Conservation (phyloP, 2,888 invertebrate genomes). For the Meloe dianella region DNA sequence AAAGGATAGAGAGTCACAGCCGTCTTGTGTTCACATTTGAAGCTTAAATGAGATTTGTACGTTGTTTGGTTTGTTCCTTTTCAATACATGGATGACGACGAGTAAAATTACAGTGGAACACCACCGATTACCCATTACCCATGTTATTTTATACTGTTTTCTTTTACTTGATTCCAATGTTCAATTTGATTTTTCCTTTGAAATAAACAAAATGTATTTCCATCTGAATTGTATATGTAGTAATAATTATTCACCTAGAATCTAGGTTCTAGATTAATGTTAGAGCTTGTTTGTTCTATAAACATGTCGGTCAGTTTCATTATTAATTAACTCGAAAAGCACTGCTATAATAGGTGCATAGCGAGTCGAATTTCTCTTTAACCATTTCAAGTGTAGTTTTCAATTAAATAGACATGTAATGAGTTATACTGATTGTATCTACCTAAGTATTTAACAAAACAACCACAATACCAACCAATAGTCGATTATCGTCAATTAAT, state of each 20-base stretch:
- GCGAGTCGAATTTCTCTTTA: slow-evolving; percentile 1
- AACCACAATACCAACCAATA: not conserved
- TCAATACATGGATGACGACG: slow-evolving; percentile 13
- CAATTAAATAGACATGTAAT: not conserved
- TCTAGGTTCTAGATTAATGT: slow-evolving; percentile 7
- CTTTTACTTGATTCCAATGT: not conserved
- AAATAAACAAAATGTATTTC: too few relatives aligned
- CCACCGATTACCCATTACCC: not conserved
- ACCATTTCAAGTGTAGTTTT: slow-evolving; percentile 7
- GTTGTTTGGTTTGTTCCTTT: slow-evolving; percentile 50
- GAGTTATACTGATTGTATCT: not conserved
- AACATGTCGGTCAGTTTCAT: slow-evolving; percentile 9
- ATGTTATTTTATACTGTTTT: slow-evolving; percentile 4
- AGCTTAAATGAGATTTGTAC: slow-evolving; percentile 52
- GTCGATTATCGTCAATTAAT: too few relatives aligned
- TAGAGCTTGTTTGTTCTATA: not conserved
- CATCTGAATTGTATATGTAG: not conserved
- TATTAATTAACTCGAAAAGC: slow-evolving; percentile 11
- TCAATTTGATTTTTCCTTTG: too few relatives aligned
- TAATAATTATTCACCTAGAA: not conserved
- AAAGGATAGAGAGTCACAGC: slow-evolving; percentile 42
- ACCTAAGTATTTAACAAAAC: not conserved
- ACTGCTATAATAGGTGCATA: not conserved
- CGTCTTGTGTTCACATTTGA: slow-evolving; percentile 49
- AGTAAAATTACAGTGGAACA: slow-evolving; percentile 6